These are phyloP conservation scores for Enteromius mattozi DNA, from an alignment of 2,797 vertebrate genomes.

Conservation along the genomic window DNA sequence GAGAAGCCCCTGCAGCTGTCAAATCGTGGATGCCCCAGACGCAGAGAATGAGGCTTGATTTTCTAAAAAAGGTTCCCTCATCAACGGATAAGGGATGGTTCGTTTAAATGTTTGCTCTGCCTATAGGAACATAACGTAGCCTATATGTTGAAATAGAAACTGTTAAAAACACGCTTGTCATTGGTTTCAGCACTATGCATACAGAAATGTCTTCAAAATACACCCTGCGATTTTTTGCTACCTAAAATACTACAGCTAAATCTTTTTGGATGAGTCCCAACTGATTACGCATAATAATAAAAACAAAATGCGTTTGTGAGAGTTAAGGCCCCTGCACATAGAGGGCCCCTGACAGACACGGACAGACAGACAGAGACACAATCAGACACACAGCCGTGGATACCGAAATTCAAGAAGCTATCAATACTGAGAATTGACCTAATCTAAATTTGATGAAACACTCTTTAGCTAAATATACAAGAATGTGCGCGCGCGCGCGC, in stretches of 20 bases:
- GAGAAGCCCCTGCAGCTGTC: constrained; percentile 94
- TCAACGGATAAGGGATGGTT: constrained; percentile 50
- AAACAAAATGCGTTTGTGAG: constrained; percentile 10
- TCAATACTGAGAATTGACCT: not conserved
- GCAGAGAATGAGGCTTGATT: constrained; percentile 67
- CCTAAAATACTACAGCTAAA: not conserved
- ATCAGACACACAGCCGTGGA: constrained; percentile 52
- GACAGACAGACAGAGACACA: constrained; percentile 51
- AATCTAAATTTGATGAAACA: not conserved
- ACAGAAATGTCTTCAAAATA: constrained; percentile 13
- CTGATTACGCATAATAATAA: not conserved
- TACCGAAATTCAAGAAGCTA: constrained; percentile 49
- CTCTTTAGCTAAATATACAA: not conserved
- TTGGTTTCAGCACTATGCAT: not conserved
- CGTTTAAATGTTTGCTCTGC: constrained; percentile 48
- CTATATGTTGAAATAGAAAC: not conserved
- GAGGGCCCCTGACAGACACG: constrained; percentile 47
- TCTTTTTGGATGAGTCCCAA: not conserved
- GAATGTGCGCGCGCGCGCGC: not conserved
- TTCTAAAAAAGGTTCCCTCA: constrained; percentile 53
- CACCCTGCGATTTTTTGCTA: not conserved
- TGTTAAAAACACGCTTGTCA: constrained; percentile 2
- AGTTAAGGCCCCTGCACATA: not conserved
- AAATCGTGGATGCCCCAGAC: constrained; percentile 80
- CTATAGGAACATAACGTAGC: constrained; percentile 2